Evolutionary conservation across 1,140 invertebrate species (phyloP).

Genomic region (Stegodyphus mimosarum): DNA sequence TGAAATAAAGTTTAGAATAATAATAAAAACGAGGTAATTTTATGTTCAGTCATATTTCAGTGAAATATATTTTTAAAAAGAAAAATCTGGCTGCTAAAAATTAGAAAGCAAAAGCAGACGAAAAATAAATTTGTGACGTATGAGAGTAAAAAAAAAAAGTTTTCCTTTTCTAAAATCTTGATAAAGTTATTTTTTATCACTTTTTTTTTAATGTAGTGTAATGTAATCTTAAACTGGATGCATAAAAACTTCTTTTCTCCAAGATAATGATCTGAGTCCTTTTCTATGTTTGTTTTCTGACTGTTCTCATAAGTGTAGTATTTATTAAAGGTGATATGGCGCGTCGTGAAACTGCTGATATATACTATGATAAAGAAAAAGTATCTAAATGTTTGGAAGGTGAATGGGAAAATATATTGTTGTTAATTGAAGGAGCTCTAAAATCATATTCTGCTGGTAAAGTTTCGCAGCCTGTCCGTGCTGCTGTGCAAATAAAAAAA

Average conservation of each 20-base stretch:
- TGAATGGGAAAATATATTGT: background rate
- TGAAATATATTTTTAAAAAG: too few relatives aligned
- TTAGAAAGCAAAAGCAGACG: too few relatives aligned
- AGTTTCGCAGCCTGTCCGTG: background rate
- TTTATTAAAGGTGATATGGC: background rate
- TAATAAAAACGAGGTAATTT: too few relatives aligned
- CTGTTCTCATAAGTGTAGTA: background rate
- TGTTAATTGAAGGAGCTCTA: background rate
- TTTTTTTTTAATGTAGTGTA: background rate
- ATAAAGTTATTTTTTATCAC: background rate
- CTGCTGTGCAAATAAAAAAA: background rate
- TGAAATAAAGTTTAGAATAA: too few relatives aligned
- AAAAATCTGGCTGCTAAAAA: too few relatives aligned
- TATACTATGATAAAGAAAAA: background rate
- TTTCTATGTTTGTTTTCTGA: background rate
- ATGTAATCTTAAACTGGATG: background rate
- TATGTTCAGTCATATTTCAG: too few relatives aligned
- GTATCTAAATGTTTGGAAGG: background rate
- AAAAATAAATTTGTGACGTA: too few relatives aligned
- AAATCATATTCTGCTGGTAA: constrained; percentile 12
- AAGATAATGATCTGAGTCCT: background rate
- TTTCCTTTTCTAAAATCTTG: too few relatives aligned
- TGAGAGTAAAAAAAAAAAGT: too few relatives aligned
- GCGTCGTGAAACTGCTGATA: background rate
- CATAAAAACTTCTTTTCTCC: background rate